These are phyloP conservation scores for Drosophila demipolita DNA, from an alignment of 2,888 invertebrate genomes.

Conservation along the genomic window DNA sequence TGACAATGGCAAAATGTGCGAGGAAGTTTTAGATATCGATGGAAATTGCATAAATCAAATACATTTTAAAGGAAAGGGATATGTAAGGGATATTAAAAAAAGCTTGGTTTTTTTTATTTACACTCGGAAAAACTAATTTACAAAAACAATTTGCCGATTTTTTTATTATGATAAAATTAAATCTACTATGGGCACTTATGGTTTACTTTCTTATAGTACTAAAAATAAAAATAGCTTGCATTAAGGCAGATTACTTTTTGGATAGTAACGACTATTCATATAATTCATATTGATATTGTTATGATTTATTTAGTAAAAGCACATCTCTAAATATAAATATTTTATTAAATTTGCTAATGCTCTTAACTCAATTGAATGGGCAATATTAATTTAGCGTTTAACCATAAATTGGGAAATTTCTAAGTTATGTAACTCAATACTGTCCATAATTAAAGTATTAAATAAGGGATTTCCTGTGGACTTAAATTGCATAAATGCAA, in stretches of 20 bases:
- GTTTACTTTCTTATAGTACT: neutral
- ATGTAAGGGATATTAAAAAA: neutral
- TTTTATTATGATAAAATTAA: neutral
- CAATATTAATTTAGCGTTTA: neutral
- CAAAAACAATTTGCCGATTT: neutral
- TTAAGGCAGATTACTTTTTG: neutral
- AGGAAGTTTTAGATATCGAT: constrained; percentile 6
- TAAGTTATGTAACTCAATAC: neutral
- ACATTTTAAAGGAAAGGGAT: neutral
- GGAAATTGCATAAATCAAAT: constrained; percentile 13
- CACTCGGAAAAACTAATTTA: neutral
- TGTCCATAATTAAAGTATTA: neutral
- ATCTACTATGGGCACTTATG: neutral
- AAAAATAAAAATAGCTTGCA: neutral
- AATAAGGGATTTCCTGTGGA: neutral
- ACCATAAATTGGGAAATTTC: neutral
- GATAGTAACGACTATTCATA: too few relatives aligned
- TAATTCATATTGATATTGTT: neutral
- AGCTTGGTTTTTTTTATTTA: neutral
- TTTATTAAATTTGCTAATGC: neutral
- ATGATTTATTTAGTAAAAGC: neutral
- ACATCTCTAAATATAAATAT: neutral
- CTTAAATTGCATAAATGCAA: neutral
- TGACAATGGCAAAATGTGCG: constrained; percentile 2
- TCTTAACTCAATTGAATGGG: neutral